These are phyloP conservation scores for Alosa sapidissima DNA, from an alignment of 2,797 vertebrate species.

Conservation along the genomic window DNA sequence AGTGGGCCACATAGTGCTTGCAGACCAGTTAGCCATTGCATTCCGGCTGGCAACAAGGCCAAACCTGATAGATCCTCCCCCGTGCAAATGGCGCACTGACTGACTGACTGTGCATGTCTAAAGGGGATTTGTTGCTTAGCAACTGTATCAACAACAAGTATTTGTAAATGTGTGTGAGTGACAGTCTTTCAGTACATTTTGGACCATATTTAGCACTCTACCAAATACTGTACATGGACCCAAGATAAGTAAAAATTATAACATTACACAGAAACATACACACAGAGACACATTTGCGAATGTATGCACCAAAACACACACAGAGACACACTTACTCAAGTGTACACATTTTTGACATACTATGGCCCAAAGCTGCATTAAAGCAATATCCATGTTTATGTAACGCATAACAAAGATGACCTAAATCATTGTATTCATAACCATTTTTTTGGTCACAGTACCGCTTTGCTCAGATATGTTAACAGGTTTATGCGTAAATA, in stretches of 20 bases:
- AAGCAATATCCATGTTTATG: conserved; percentile 54
- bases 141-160: conserved; percentile 17
- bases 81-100: conserved; percentile 3
- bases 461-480: neutral
- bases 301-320: conserved; percentile 31
- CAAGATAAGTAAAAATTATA: neutral
- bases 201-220: neutral
- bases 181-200: neutral
- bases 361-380: conserved; percentile 12
- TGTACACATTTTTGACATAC: neutral
- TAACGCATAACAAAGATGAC: conserved; percentile 81
- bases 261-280: conserved; percentile 16
- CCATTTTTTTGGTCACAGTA: neutral
- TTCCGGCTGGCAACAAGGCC: conserved; percentile 33
- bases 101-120: neutral
- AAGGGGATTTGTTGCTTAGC: conserved; percentile 21
- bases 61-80: conserved; percentile 22
- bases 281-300: conserved; percentile 18
- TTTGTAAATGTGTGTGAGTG: neutral
- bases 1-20: neutral
- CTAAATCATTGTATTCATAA: conserved; percentile 67
- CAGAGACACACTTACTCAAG: conserved; percentile 11
- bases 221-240: neutral
- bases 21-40: conserved; percentile 63
- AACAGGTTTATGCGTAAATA: conserved; percentile 16